Conservation (phyloP, 2,888 invertebrate species). For the Ischnura elegans region DNA sequence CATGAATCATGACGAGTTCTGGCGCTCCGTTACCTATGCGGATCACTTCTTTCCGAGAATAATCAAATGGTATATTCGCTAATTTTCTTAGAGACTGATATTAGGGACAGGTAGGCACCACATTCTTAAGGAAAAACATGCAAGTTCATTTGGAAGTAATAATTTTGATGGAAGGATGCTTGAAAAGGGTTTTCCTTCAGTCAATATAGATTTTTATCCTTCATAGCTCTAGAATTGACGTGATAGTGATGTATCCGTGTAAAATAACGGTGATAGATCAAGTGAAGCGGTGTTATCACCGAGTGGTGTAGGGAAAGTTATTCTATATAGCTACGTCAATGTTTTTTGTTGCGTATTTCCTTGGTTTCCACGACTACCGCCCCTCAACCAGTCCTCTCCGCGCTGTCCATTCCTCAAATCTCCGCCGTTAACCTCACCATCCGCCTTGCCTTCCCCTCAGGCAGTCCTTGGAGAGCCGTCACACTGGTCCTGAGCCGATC, state of each 20-base stretch:
- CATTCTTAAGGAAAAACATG: too few relatives aligned
- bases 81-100: too few relatives aligned
- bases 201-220: too few relatives aligned
- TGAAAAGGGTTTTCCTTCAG: too few relatives aligned
- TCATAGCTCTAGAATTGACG: too few relatives aligned
- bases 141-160: too few relatives aligned
- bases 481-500: constrained; percentile 40
- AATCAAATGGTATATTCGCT: too few relatives aligned
- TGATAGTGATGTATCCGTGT: background rate
- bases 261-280: background rate
- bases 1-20: too few relatives aligned
- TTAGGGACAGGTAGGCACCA: too few relatives aligned
- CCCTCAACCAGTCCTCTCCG: background rate
- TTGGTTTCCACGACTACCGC: background rate
- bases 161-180: too few relatives aligned
- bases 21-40: too few relatives aligned
- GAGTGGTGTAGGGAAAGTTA: background rate
- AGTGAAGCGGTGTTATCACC: background rate
- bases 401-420: background rate
- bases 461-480: constrained; percentile 2
- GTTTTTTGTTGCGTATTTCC: background rate
- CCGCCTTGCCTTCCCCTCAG: background rate
- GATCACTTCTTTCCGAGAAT: too few relatives aligned
- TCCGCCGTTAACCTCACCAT: background rate
- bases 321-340: background rate